Evolutionary conservation across 2,888 invertebrate species (phyloP).

Genomic region (Macroteleia sp.): DNA sequence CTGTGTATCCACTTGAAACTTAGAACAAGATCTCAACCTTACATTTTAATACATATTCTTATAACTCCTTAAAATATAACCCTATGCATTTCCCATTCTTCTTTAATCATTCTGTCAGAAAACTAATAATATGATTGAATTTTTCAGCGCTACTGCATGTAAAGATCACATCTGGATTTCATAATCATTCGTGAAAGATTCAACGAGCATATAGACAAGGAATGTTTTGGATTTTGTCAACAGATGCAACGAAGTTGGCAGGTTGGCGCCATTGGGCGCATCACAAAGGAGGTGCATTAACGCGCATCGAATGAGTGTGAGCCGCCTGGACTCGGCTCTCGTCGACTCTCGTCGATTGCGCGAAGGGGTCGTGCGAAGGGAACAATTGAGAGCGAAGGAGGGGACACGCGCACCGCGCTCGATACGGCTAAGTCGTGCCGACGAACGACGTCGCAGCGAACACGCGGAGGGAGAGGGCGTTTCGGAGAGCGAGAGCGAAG

Average conservation of each 20-base stretch:
- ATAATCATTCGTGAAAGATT: no score
- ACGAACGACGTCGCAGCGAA: slow-evolving; percentile 61
- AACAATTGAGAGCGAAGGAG: neutral
- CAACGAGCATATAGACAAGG: no score
- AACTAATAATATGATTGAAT: no score
- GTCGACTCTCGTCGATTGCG: slow-evolving; percentile 31
- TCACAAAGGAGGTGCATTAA: slow-evolving; percentile 45
- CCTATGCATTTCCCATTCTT: no score
- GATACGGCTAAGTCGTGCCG: slow-evolving; percentile 59
- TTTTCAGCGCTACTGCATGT: no score
- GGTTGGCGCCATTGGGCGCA: slow-evolving; percentile 53
- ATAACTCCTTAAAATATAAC: no score
- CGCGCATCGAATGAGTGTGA: slow-evolving; percentile 20
- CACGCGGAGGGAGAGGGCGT: slow-evolving; percentile 15
- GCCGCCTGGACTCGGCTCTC: slow-evolving; percentile 34
- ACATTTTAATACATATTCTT: no score
- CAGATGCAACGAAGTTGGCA: slow-evolving; percentile 44
- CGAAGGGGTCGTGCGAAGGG: slow-evolving; percentile 25
- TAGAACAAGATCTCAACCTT: no score
- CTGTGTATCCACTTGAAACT: no score
- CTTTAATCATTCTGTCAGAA: no score
- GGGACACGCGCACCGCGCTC: slow-evolving; percentile 38
- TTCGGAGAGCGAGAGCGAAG: slow-evolving; percentile 13
- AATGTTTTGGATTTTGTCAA: slow-evolving; percentile 32
- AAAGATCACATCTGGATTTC: no score